These are phyloP conservation scores for Eupleurogrammus muticus DNA, from an alignment of 2,797 vertebrate species.

Conservation along the genomic window DNA sequence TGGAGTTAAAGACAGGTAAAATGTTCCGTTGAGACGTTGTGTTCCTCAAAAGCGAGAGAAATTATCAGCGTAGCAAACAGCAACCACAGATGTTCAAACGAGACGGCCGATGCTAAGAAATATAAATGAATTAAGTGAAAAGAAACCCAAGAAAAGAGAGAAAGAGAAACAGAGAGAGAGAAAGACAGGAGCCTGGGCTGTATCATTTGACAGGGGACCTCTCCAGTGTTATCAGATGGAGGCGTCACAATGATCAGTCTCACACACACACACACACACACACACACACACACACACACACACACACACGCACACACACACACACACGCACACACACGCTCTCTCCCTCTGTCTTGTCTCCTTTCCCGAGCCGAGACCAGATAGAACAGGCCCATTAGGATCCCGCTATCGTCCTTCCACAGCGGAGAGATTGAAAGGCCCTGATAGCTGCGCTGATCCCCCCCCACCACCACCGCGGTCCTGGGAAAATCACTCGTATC, in stretches of 20 bases:
- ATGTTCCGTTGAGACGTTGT: conserved; percentile 3
- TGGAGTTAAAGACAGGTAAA: conserved; percentile 32
- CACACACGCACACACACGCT: conserved; percentile 6
- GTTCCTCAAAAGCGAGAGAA: background rate
- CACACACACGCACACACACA: conserved; percentile 39
- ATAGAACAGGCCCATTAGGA: conserved; percentile 95
- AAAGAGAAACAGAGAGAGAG: conserved; percentile 70
- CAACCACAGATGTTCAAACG: conserved; percentile 10
- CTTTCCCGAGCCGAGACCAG: conserved; percentile 81
- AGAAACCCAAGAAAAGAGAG: conserved; percentile 49
- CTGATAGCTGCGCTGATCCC: conserved; percentile 87
- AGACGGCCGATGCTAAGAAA: conserved; percentile 7
- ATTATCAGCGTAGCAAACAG: background rate
- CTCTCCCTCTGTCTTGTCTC: conserved; percentile 64
- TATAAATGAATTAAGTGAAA: conserved; percentile 21
- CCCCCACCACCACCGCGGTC: conserved; percentile 86
- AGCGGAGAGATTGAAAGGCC: conserved; percentile 91
- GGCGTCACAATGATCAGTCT: conserved; percentile 88
- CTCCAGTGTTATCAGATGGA: conserved; percentile 90
- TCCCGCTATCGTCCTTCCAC: conserved; percentile 90
- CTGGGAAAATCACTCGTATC: conserved; percentile 89
- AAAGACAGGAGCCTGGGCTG: conserved; percentile 86
- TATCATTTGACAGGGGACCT: conserved; percentile 92
- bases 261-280: conserved; percentile 78
- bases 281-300: conserved; percentile 65